These are phyloP conservation scores for Noturus placidus DNA, from an alignment of 2,113 vertebrate species.

Conservation along the genomic window DNA sequence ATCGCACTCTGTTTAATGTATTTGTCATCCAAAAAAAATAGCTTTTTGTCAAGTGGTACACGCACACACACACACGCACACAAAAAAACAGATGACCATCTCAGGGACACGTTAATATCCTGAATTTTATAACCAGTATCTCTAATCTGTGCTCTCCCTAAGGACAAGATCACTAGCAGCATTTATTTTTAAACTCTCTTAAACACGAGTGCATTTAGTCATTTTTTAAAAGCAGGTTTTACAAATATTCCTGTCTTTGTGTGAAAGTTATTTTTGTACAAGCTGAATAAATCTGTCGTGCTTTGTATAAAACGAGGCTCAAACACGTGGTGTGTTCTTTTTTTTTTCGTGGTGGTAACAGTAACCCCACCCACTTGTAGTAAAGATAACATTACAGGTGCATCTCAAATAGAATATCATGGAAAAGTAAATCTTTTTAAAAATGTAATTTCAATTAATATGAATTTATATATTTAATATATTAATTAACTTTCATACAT, in stretches of 20 bases:
- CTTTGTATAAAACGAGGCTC: not conserved
- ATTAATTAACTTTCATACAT: no score
- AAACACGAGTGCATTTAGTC: not conserved
- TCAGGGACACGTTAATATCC: not conserved
- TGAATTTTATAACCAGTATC: not conserved
- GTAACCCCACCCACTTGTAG: not conserved
- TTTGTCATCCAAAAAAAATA: not conserved
- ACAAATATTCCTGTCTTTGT: not conserved
- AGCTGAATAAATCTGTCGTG: conserved; percentile 14
- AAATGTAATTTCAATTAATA: no score
- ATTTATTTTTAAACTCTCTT: not conserved
- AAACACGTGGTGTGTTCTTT: not conserved
- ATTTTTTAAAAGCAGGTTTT: not conserved
- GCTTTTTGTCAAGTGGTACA: not conserved
- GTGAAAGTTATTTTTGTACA: conserved; percentile 36
- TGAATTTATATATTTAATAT: no score
- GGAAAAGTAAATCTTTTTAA: no score
- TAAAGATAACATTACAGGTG: not conserved
- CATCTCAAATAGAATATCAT: no score
- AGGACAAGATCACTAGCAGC: not conserved
- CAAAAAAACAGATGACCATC: not conserved
- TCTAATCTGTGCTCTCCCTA: not conserved
- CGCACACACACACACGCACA: not conserved
- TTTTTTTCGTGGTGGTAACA: not conserved
- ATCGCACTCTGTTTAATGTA: not conserved